Conservation (phyloP, 2,113 vertebrate genomes). For the Oreamnos americanus region DNA sequence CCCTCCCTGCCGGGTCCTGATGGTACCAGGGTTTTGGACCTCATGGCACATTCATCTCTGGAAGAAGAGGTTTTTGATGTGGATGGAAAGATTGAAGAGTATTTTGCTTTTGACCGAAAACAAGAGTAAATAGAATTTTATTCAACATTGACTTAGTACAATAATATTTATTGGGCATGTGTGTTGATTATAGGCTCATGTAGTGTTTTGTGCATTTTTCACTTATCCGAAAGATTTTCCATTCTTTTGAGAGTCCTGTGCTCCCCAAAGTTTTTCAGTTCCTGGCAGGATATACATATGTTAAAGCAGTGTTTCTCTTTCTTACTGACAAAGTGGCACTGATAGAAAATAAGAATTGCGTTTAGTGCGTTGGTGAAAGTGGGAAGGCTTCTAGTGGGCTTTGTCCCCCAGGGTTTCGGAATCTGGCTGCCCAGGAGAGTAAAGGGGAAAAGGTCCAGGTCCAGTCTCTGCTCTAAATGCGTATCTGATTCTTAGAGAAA, state of each 20-base stretch:
- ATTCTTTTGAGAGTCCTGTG: background rate
- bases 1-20: background rate
- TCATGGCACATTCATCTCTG: slow-evolving; percentile 59
- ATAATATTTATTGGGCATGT: background rate
- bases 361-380: rapidly evolving
- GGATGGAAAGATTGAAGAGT: slow-evolving; percentile 89
- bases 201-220: background rate
- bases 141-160: background rate
- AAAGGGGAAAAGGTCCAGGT: background rate
- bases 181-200: background rate
- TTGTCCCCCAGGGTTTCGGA: background rate
- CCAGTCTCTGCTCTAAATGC: background rate
- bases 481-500: background rate
- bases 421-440: no score
- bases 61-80: slow-evolving; percentile 86
- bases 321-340: background rate
- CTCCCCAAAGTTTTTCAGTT: background rate
- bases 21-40: slow-evolving; percentile 10
- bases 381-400: rapidly evolving
- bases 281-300: background rate
- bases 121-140: slow-evolving; percentile 81
- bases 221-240: background rate
- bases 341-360: background rate
- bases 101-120: slow-evolving; percentile 86
- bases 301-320: background rate